Conservation (phyloP, 2,797 vertebrate species). For the Sorex maritimensis region DNA sequence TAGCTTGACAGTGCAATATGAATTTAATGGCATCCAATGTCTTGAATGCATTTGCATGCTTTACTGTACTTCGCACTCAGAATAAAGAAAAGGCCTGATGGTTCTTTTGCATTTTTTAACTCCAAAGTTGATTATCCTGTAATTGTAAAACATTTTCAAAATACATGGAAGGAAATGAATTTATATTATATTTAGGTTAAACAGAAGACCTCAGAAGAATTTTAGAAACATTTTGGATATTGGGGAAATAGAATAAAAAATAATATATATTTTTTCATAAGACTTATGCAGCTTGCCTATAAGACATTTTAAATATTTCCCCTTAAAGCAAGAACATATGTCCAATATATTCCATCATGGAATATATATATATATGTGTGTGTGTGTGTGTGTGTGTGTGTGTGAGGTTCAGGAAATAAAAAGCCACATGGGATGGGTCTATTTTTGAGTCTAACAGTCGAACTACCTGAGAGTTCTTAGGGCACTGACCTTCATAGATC, state of each 20-base stretch:
- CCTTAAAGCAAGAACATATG: slow-evolving; percentile 42
- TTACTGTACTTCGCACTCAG: background rate
- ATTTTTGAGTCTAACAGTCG: background rate
- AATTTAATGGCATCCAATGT: slow-evolving; percentile 59
- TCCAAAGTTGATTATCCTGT: slow-evolving; percentile 13
- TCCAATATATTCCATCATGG: background rate
- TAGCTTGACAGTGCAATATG: background rate
- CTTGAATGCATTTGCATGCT: background rate
- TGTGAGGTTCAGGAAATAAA: background rate
- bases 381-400: too few species aligned
- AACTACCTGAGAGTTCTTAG: background rate
- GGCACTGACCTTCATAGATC: background rate
- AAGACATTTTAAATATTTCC: slow-evolving; percentile 66
- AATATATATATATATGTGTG: slow-evolving; percentile 4
- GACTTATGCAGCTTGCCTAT: background rate
- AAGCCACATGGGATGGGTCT: background rate
- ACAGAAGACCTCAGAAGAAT: background rate
- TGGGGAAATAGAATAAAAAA: slow-evolving; percentile 3
- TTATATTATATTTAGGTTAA: slow-evolving; percentile 37
- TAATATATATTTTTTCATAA: slow-evolving; percentile 31
- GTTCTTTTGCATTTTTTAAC: slow-evolving; percentile 36
- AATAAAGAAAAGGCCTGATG: slow-evolving; percentile 35
- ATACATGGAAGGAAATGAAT: slow-evolving; percentile 55
- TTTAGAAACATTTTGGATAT: slow-evolving; percentile 48
- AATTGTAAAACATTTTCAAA: slow-evolving; percentile 50